phyloP scores from a whole-genome alignment of 1,140 invertebrate genomes.

The Ostrea denselamellosa region DNA sequence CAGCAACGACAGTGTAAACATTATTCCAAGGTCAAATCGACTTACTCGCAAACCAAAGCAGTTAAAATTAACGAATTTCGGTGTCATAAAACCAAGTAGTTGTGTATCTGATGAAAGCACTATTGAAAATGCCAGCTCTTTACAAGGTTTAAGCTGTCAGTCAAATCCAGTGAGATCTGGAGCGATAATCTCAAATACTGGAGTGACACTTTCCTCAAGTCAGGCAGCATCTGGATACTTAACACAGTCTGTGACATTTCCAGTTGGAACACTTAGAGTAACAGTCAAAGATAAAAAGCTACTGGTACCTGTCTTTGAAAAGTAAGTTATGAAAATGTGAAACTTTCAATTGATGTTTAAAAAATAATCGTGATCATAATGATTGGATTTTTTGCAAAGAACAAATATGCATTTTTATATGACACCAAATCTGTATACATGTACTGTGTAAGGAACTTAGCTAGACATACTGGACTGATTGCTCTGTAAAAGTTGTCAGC shows the following conservation, averaged over 20 bases:
- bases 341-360: too few relatives aligned
- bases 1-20: background rate
- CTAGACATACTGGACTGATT: too few relatives aligned
- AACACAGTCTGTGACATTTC: slow-evolving; percentile 19
- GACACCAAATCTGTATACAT: too few relatives aligned
- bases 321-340: slow-evolving; percentile 37
- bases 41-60: slow-evolving; percentile 46
- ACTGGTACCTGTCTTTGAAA: slow-evolving; percentile 62
- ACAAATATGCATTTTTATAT: too few relatives aligned
- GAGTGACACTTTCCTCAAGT: background rate
- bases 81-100: slow-evolving; percentile 18
- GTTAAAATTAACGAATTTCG: slow-evolving; percentile 56
- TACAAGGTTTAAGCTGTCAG: background rate
- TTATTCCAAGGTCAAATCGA: slow-evolving; percentile 18
- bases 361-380: too few relatives aligned
- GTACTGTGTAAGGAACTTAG: too few relatives aligned
- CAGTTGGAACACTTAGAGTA: slow-evolving; percentile 62
- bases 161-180: background rate
- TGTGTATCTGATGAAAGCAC: background rate
- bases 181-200: background rate
- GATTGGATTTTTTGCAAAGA: too few relatives aligned
- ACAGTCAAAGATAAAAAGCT: slow-evolving; percentile 64
- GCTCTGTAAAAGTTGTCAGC: too few relatives aligned
- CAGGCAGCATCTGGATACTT: background rate
- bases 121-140: background rate